Percentiles rank a stretch among this genome's conserved stretches.
Evolutionary conservation across 2,113 vertebrate genomes (phyloP).

Genomic region (Hippocampus comes): DNA sequence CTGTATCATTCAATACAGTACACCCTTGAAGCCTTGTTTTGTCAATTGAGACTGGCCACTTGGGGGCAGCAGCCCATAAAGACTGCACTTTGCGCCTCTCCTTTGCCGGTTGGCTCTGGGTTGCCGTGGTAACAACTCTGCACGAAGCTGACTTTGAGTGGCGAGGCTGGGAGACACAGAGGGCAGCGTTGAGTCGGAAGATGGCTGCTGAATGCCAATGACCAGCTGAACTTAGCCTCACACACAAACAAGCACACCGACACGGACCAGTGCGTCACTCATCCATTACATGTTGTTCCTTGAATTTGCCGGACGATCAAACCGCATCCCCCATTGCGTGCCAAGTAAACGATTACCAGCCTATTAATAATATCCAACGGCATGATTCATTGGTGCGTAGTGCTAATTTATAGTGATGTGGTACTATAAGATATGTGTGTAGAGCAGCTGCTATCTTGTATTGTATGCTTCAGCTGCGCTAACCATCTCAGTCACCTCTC

Average conservation of each 20-base stretch:
- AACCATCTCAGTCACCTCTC: neutral
- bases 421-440: conserved; percentile 42
- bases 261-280: conserved; percentile 15
- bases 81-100: conserved; percentile 26
- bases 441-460: conserved; percentile 22
- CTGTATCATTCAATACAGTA: neutral
- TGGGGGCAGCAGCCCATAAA: conserved; percentile 60
- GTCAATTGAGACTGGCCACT: conserved; percentile 43
- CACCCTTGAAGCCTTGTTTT: neutral
- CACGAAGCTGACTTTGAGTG: conserved; percentile 45
- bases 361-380: conserved; percentile 14
- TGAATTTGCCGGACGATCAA: conserved; percentile 21
- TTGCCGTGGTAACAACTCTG: conserved; percentile 65
- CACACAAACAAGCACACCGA: conserved; percentile 20
- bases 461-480: conserved; percentile 22
- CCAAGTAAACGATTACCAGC: neutral
- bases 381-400: conserved; percentile 47
- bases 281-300: conserved; percentile 5
- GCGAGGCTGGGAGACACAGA: conserved; percentile 58
- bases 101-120: conserved; percentile 38
- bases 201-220: conserved; percentile 60
- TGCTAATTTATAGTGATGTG: conserved; percentile 31
- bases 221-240: conserved; percentile 49
- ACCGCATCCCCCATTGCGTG: conserved; percentile 8
- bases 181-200: conserved; percentile 68